Base-by-base conservation (phyloP, 2,888 invertebrate species). In the Eledone cirrhosa region DNA sequence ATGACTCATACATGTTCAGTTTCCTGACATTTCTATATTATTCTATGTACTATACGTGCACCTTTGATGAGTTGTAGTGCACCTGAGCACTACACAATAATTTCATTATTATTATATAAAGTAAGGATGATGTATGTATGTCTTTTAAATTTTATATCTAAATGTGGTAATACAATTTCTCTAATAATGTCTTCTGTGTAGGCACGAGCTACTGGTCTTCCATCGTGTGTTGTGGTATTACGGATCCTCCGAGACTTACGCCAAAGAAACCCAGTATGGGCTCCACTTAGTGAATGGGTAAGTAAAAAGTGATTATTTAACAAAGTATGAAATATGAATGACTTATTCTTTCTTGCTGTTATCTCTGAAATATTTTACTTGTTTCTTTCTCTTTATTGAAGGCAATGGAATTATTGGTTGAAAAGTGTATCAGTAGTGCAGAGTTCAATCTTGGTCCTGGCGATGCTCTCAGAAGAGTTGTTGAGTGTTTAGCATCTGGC, bases 191-290 rank as follows among this genome's bases (percentile, higher is more conserved):
- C 2, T 69, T 69, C 22, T 8, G 19, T 72, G 31, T 13, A 72
- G 72, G 72, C 72, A n/a, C 14, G 72, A 72, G 72, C 72, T 72
- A 72, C 72, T 72, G 72, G 72, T 29, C 41, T 72, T 41, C 33
- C 72, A 72, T 72, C 72, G 41, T 72, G 72, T 72, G 72, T 72
- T 72, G 72, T 72, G 72, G 72, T 72, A n/a, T 41, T 72, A 72
- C 72, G 72, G 24, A 72, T 72, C 41, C 72, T 72, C 72, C 22
- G 72, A 72, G 72, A 72, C n/a, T 41, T 72, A 31, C n/a, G 72
- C 72, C 72, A 72, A 14, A 72, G 72, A 13, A 72, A 72, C 8
- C 11, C 31, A n/a, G 72, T 72, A 41, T 72, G 72, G 72, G 72
- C 19, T 13, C 72, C 72, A 41, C 72, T 72, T 11, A 72, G 41